Evolutionary conservation across 2,797 vertebrate species (phyloP).

Genomic region (Sebastolobus alascanus): DNA sequence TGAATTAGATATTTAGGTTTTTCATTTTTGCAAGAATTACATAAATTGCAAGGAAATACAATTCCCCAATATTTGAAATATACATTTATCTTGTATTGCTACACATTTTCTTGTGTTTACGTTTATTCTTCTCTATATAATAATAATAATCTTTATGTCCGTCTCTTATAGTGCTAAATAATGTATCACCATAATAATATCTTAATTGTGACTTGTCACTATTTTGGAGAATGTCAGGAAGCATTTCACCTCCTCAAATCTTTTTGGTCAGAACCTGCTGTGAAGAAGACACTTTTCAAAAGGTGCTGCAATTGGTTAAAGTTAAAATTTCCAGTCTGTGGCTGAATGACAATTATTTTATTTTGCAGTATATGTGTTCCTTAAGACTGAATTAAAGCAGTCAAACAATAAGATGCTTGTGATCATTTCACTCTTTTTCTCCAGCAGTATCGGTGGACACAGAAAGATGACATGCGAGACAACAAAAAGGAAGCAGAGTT

Average conservation of each 20-base stretch:
- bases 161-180: not conserved
- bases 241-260: not conserved
- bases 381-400: not conserved
- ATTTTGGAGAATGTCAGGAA: not conserved
- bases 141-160: not conserved
- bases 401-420: not conserved
- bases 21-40: not conserved
- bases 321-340: not conserved
- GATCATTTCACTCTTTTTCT: slow-evolving; percentile 11
- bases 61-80: not conserved
- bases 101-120: not conserved
- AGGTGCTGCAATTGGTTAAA: not conserved
- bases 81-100: not conserved
- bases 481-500: slow-evolving; percentile 11
- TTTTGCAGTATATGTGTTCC: not conserved
- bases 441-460: not conserved
- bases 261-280: not conserved
- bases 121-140: not conserved
- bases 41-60: not conserved
- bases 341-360: not conserved
- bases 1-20: not conserved
- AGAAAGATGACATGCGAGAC: slow-evolving; percentile 10
- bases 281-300: not conserved
- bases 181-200: not conserved
- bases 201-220: not conserved